These are phyloP conservation scores for Phalacrocorax aristotelis DNA, from an alignment of 2,113 vertebrate species.

Conservation along the genomic window DNA sequence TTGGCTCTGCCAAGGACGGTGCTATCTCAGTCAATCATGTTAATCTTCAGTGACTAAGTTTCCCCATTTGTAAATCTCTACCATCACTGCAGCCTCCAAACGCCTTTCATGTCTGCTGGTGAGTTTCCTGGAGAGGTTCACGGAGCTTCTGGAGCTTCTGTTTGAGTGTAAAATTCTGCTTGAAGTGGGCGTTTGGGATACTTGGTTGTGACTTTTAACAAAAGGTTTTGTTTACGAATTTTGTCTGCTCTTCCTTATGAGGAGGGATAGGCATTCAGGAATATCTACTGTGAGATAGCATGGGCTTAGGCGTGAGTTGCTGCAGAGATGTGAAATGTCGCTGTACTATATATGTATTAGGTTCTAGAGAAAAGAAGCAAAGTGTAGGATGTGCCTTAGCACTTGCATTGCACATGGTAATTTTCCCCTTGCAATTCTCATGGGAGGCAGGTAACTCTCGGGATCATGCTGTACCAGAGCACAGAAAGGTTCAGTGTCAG, in stretches of 20 bases:
- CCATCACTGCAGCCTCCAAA: conserved; percentile 8
- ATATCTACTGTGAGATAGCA: neutral
- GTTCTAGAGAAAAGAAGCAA: neutral
- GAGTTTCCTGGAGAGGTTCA: conserved; percentile 31
- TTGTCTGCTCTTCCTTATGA: neutral
- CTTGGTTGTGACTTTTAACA: neutral
- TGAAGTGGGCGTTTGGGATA: neutral
- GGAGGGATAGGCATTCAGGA: neutral
- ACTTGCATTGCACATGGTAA: neutral
- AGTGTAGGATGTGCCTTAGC: neutral
- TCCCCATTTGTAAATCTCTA: conserved; percentile 15
- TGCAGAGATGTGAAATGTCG: neutral
- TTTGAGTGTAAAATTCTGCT: neutral
- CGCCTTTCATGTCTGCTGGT: conserved; percentile 2
- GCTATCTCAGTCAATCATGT: neutral
- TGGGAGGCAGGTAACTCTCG: neutral
- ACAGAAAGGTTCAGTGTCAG: neutral
- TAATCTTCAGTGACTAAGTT: neutral
- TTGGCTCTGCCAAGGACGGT: neutral
- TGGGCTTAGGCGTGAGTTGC: neutral
- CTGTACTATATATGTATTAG: conserved; percentile 4
- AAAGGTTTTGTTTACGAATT: neutral
- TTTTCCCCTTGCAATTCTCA: neutral
- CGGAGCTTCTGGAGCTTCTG: neutral
- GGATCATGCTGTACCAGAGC: neutral